Conservation (phyloP, 2,888 invertebrate species). For the Girardia tigrina region DNA sequence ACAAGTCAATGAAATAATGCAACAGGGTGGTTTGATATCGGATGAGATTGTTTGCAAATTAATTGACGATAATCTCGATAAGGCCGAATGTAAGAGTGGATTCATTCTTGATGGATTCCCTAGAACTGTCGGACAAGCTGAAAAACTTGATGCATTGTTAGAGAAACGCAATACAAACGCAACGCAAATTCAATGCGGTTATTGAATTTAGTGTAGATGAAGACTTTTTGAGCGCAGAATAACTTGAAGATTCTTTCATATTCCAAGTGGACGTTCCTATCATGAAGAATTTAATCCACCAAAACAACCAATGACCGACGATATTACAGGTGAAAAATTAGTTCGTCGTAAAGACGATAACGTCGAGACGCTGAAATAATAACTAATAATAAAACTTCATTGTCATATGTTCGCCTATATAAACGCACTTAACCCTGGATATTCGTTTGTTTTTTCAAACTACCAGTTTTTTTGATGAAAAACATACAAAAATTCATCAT, state of each 20-base stretch:
- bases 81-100: conserved; percentile 77
- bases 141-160: conserved; percentile 75
- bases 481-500: too few relatives aligned
- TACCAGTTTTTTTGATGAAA: too few relatives aligned
- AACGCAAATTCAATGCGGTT: conserved; percentile 76
- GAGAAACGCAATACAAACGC: conserved; percentile 63
- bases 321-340: conserved; percentile 77
- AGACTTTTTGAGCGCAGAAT: conserved; percentile 72
- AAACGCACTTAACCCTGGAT: too few relatives aligned
- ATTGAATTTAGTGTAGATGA: conserved; percentile 86
- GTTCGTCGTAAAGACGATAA: conserved; percentile 81
- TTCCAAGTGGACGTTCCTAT: conserved; percentile 76
- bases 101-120: conserved; percentile 93
- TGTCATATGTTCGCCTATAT: too few relatives aligned
- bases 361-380: conserved; percentile 71
- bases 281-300: conserved; percentile 93
- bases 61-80: conserved; percentile 76
- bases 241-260: conserved; percentile 77
- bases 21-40: conserved; percentile 70
- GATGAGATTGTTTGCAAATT: conserved; percentile 85
- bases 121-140: conserved; percentile 77
- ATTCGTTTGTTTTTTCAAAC: too few relatives aligned
- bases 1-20: conserved; percentile 72
- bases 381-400: too few relatives aligned
- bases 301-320: conserved; percentile 75